Base-by-base conservation (phyloP, 2,888 invertebrate genomes). In the Tridacna gigas region DNA sequence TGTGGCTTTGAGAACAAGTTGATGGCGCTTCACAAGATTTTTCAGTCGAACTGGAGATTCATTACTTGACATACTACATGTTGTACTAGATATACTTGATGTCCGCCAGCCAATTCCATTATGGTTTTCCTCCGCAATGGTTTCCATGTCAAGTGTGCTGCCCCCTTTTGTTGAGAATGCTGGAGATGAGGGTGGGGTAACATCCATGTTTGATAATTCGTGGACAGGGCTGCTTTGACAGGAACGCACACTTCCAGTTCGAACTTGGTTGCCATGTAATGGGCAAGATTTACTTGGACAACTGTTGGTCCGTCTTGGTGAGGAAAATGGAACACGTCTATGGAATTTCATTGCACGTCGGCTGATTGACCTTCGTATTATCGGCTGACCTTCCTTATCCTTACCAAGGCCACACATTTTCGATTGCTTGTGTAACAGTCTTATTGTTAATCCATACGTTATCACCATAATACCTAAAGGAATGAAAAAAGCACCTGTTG, bases 401-500 rank as follows among this genome's bases (percentile, higher is more conserved):
- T 69, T 79, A 1, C 80, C 74, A 13, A 80, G 80, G 11, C 88
- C 85, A 78, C 92, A 92, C 82, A 92, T 84, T 69, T 93, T 91
- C 18, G 94, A 94, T 95, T 98, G 98, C 84, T 97, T 95, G 61
- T 98, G 98, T 92, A 99, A 95, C 47, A 99, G 96, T 81, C 97
- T 96, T 25, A 99, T 97, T 0, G 99, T 99, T 90, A 98, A 96
- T 9, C 97, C 97, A 94, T 99, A 99, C n/a, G 98, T 98, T 83
- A 98, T 96, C 93, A 98, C 96, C 99, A 99, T 99, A 89, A 99
- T 98, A 66, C 97, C 96, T 88, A 99, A 96, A 0, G 99, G 99
- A 87, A 99, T 98, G 96, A 99, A 98, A 95, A 99, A 99, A 90
- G 98, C 98, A 91, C 98, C 97, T 92, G 98, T 97, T 79, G 98